Conservation (phyloP, 1,140 invertebrate species). For the Bombyx mandarina region DNA sequence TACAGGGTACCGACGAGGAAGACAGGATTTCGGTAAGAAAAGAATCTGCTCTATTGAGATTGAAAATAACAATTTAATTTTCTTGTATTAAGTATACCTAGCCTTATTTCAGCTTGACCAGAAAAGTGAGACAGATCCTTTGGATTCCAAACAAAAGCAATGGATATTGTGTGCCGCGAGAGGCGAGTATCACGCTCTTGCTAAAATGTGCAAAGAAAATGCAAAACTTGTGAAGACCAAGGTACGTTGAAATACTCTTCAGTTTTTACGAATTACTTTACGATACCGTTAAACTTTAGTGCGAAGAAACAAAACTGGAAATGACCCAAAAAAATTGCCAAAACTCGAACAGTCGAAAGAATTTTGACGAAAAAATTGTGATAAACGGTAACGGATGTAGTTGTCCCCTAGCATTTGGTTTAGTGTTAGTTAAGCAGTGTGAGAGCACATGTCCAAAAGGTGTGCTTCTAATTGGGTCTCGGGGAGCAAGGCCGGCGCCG, state of each 20-base stretch:
- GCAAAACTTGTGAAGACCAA: slow-evolving; percentile 84
- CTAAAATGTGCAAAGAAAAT: slow-evolving; percentile 86
- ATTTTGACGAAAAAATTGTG: slow-evolving; percentile 34
- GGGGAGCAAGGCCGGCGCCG: slow-evolving; percentile 35
- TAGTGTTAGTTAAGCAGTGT: slow-evolving; percentile 49
- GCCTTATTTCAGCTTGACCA: slow-evolving; percentile 34
- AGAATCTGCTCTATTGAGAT: not conserved
- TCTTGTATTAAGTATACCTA: too few relatives aligned
- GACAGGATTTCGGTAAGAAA: slow-evolving; percentile 77
- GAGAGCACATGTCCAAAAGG: slow-evolving; percentile 65
- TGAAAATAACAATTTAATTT: too few relatives aligned
- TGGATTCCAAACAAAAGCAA: slow-evolving; percentile 81
- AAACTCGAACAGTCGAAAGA: too few relatives aligned
- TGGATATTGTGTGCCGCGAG: slow-evolving; percentile 88
- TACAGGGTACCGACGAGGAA: slow-evolving; percentile 78
- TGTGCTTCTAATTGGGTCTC: slow-evolving; percentile 66
- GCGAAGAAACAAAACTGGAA: too few relatives aligned
- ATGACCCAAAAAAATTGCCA: too few relatives aligned
- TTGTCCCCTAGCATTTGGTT: slow-evolving; percentile 37
- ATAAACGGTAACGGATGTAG: slow-evolving; percentile 61
- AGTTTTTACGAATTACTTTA: not conserved
- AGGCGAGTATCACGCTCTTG: slow-evolving; percentile 85
- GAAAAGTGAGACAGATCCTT: slow-evolving; percentile 51
- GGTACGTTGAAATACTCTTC: slow-evolving; percentile 71
- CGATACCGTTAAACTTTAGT: too few relatives aligned